A percentile compares a stretch with the other conserved stretches of the same genome.
Conservation (phyloP, 2,113 vertebrate species). For the Podarcis muralis region DNA sequence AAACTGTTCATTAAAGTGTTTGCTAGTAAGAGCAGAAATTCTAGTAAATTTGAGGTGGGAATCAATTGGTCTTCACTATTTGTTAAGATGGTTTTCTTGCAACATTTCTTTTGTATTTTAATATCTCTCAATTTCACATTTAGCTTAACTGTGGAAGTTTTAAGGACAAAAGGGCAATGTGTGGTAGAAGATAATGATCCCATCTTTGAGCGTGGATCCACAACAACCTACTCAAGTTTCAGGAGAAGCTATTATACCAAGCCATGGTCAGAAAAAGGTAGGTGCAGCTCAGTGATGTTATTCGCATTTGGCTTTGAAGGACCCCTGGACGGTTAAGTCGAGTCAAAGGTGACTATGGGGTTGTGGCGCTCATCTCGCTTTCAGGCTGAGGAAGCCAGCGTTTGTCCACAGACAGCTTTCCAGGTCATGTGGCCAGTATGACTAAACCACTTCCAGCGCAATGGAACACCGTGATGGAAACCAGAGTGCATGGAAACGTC, state of each 20-base stretch:
- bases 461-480: too few species aligned
- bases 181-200: conserved; percentile 90
- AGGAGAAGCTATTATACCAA: conserved; percentile 88
- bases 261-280: conserved; percentile 94
- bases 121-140: conserved; percentile 43
- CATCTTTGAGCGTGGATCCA: conserved; percentile 96
- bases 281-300: conserved; percentile 8
- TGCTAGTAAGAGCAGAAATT: background rate
- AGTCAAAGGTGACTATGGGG: too few species aligned
- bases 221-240: conserved; percentile 97
- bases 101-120: background rate
- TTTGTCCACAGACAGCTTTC: too few species aligned
- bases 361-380: too few species aligned
- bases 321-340: too few species aligned
- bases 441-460: too few species aligned
- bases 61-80: background rate
- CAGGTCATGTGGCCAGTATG: too few species aligned
- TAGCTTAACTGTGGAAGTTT: conserved; percentile 96
- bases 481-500: too few species aligned
- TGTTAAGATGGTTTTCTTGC: background rate
- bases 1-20: background rate
- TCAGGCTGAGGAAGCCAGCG: too few species aligned
- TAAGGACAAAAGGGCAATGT: conserved; percentile 88
- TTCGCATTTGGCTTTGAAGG: background rate
- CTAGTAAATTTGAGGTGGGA: background rate